Evolutionary conservation across 2,113 vertebrate species (phyloP), one percentile per base, ranked within the genome.

Genomic region (Zosterops lateralis): DNA sequence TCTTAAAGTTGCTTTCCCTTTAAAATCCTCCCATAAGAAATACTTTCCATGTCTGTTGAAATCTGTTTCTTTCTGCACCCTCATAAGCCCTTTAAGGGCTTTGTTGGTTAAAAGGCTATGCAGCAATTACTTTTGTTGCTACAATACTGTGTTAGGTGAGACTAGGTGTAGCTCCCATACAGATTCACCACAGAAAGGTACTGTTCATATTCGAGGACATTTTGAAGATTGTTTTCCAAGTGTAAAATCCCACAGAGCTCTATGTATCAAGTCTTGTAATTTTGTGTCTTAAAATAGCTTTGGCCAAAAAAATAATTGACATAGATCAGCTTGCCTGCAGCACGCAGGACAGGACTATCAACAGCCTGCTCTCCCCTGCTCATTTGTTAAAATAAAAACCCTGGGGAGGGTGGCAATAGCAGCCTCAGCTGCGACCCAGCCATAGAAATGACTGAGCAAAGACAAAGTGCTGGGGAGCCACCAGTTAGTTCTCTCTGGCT

Each of bases 1-100:
- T 93, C 68, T 96, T 95, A 90, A 88, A 97, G 91, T 95, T 98
- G 95, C 91, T 97, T 97, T 97, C 84, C 89, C 89, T 95, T 97
- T 84, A 97, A 97, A 97, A 95, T 85, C 92, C 87, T 93, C 93
- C 73, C 92, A 76, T 10, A 36, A 92, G 94, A 96, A 94, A 96
- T 95, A 95, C 17, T 95, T 96, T 96, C 92, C 74, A 36, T 56
- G 74, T 94, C 95, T 45, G 19, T 57, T 78, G 79, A 93, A 95
- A 71, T 89, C 51, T 71, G 31, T 81, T 87, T 90, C 71, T 67
- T 80, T 80, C 79, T 93, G 67, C 54, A 87, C 19, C 42, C 32
- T 83, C 16, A 13, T 14, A 74, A 83, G 15, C 40, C 34, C 56
- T 90, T 78, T 51, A 84, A 84, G 89, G 79, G 79, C n/a, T 88